phyloP scores from a whole-genome alignment of 2,797 vertebrate genomes.

The Urosaurus nigricauda region DNA sequence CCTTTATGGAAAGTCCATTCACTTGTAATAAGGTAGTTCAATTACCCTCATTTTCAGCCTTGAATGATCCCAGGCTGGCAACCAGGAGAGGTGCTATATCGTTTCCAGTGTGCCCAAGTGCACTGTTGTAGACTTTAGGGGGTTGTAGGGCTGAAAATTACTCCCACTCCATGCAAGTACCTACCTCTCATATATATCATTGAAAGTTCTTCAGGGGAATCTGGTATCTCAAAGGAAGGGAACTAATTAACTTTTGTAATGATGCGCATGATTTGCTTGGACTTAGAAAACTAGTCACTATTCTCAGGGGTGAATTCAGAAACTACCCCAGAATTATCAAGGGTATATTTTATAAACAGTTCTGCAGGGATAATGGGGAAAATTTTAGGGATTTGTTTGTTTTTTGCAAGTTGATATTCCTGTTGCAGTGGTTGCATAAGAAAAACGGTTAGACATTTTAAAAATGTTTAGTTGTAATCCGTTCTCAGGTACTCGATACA shows the following conservation, averaged over 20 bases:
- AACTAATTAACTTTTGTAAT: constrained; percentile 31
- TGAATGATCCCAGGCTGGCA: too few species aligned
- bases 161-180: too few species aligned
- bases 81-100: too few species aligned
- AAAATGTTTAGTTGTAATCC: constrained; percentile 16
- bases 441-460: not conserved
- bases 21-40: too few species aligned
- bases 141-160: too few species aligned
- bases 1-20: too few species aligned
- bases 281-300: constrained; percentile 7
- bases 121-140: too few species aligned
- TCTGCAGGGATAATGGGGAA: constrained; percentile 3
- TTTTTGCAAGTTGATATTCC: constrained; percentile 3
- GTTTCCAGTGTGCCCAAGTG: too few species aligned
- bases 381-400: not conserved
- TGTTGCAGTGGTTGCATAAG: not conserved
- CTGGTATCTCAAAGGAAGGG: not conserved
- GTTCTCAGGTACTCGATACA: constrained; percentile 24
- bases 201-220: not conserved
- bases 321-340: not conserved
- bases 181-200: too few species aligned
- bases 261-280: not conserved
- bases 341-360: constrained; percentile 12
- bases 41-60: too few species aligned
- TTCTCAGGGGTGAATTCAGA: not conserved